These are phyloP conservation scores for Malurus elegans DNA, from an alignment of 2,113 vertebrate genomes.

Conservation along the genomic window DNA sequence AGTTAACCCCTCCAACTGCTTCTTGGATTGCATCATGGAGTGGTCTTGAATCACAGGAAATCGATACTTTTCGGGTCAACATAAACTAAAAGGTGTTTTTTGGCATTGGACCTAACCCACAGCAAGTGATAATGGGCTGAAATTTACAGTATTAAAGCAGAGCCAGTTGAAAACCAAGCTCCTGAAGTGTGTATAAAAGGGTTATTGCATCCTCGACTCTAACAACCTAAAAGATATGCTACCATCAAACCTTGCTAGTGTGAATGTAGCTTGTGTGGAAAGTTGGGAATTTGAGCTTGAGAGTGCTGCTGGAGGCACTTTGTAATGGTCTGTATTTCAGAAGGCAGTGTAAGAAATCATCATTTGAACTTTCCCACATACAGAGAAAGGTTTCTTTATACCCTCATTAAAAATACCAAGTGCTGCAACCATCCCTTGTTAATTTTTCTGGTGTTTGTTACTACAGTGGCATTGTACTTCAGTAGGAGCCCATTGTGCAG, in stretches of 20 bases:
- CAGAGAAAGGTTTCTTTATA: background rate
- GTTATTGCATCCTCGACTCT: background rate
- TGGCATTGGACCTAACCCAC: background rate
- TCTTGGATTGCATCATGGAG: constrained; percentile 1
- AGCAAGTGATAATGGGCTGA: background rate
- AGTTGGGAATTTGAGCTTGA: background rate
- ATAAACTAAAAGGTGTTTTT: background rate
- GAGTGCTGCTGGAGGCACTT: background rate
- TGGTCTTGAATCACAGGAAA: background rate
- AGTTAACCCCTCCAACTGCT: constrained; percentile 13
- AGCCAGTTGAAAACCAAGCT: background rate
- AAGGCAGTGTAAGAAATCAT: background rate
- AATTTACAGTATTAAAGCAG: background rate
- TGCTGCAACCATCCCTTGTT: background rate
- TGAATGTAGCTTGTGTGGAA: background rate
- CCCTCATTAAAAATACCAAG: background rate
- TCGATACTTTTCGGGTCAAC: background rate
- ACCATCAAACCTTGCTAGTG: background rate
- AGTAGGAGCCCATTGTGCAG: background rate
- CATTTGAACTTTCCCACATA: background rate
- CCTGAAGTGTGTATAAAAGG: background rate
- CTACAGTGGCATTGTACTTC: accelerated
- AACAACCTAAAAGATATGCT: background rate
- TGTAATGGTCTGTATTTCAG: accelerated
- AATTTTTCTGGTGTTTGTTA: background rate